Percentiles rank a stretch among this genome's conserved stretches.
phyloP scores from a whole-genome alignment of 2,113 vertebrate genomes.

The Pandion haliaetus region DNA sequence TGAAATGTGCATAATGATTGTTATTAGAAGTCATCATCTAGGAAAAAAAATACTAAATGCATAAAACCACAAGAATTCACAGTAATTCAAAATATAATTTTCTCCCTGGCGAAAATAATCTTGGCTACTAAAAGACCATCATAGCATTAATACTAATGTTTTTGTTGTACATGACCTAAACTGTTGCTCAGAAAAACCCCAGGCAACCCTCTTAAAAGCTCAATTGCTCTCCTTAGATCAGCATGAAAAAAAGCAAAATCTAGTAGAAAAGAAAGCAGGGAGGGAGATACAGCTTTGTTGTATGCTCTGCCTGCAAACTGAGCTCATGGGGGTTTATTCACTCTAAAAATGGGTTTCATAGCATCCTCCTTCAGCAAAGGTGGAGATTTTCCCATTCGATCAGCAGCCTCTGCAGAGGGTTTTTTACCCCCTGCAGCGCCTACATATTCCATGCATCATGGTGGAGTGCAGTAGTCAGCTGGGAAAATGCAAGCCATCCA shows the following conservation, averaged over 20 bases:
- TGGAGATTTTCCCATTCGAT: background rate
- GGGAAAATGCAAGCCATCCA: background rate
- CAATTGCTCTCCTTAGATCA: background rate
- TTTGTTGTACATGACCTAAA: background rate
- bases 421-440: background rate
- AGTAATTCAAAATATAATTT: conserved; percentile 20
- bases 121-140: background rate
- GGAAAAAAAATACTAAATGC: conserved; percentile 37
- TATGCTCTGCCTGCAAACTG: background rate
- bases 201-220: background rate
- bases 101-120: background rate
- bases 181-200: background rate
- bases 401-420: background rate
- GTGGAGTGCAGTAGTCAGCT: fast-evolving
- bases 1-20: conserved; percentile 28
- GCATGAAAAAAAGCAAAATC: background rate
- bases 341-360: background rate
- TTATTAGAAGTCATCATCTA: conserved; percentile 2
- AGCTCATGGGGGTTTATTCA: background rate
- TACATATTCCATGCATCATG: fast-evolving
- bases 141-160: background rate
- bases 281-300: background rate
- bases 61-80: background rate
- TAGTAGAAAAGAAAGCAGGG: background rate
- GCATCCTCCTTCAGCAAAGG: background rate